Evolutionary conservation across 2,113 vertebrate species (phyloP).

Genomic region (Oncorhynchus kisutch): DNA sequence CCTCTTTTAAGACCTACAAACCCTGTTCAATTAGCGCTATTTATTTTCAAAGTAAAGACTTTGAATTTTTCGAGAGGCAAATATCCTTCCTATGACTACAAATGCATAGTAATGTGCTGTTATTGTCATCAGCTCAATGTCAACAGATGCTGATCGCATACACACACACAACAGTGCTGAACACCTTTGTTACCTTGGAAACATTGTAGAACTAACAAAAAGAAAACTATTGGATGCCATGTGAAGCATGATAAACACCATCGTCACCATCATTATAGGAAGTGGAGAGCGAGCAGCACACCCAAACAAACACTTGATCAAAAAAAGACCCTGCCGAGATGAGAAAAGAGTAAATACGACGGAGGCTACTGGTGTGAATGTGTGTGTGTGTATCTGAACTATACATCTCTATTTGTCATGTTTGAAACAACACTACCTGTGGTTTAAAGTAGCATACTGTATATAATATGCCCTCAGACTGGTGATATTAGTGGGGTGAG

Average conservation of each 20-base stretch:
- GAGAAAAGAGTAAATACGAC: not conserved
- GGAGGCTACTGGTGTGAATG: not conserved
- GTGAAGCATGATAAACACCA: not conserved
- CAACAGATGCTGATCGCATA: not conserved
- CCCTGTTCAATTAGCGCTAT: not conserved
- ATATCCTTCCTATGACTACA: constrained; percentile 16
- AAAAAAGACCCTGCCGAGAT: constrained; percentile 52
- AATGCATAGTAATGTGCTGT: constrained; percentile 18
- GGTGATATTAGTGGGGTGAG: constrained; percentile 12
- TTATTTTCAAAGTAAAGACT: not conserved
- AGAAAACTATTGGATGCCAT: constrained; percentile 28
- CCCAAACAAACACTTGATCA: constrained; percentile 64
- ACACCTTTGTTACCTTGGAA: constrained; percentile 7
- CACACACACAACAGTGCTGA: not conserved
- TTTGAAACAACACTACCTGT: not conserved
- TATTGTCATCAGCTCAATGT: constrained; percentile 20
- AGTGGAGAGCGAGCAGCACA: constrained; percentile 62
- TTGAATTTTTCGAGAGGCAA: constrained; percentile 24
- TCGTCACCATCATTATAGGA: constrained; percentile 58
- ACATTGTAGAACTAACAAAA: constrained; percentile 73
- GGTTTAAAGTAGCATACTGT: constrained; percentile 34
- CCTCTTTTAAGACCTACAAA: not conserved
- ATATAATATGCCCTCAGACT: constrained; percentile 76
- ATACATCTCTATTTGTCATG: not conserved
- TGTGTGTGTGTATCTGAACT: not conserved